Evolutionary conservation across 2,888 invertebrate genomes (phyloP).

Genomic region (Apoda limacodes): DNA sequence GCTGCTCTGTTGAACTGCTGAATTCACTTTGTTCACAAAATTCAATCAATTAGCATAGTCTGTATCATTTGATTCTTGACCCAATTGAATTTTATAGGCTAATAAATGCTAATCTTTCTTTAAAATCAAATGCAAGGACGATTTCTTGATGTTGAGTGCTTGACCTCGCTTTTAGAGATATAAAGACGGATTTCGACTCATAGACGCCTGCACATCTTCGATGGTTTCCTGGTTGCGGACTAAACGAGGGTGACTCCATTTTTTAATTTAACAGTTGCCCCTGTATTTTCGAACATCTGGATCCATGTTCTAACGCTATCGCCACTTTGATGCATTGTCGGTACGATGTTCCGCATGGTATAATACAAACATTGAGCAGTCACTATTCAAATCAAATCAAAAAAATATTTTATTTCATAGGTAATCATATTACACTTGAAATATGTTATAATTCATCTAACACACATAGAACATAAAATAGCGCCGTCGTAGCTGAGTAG

Average conservation of each 20-base stretch:
- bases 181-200: slow-evolving; percentile 19
- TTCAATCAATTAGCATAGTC: too few relatives aligned
- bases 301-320: slow-evolving; percentile 17
- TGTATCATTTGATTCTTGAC: slow-evolving; percentile 14
- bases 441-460: too few relatives aligned
- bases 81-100: too few relatives aligned
- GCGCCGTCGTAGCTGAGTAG: too few relatives aligned
- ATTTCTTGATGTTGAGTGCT: slow-evolving; percentile 17
- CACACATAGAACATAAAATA: too few relatives aligned
- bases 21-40: slow-evolving; percentile 17
- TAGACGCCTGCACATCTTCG: slow-evolving; percentile 11
- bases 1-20: slow-evolving; percentile 15
- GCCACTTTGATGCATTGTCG: too few relatives aligned
- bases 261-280: slow-evolving; percentile 18
- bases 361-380: too few relatives aligned
- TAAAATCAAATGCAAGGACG: too few relatives aligned
- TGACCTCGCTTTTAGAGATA: slow-evolving; percentile 18
- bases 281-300: slow-evolving; percentile 17
- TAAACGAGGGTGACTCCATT: slow-evolving; percentile 8
- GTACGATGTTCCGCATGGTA: too few relatives aligned
- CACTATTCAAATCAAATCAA: too few relatives aligned
- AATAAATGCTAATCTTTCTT: slow-evolving; percentile 10
- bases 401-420: too few relatives aligned
- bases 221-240: slow-evolving; percentile 10
- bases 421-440: too few relatives aligned